A percentile compares a stretch with the other conserved stretches of the same genome.
Conservation (phyloP, 1,140 invertebrate genomes). For the Aphidius ervi region DNA sequence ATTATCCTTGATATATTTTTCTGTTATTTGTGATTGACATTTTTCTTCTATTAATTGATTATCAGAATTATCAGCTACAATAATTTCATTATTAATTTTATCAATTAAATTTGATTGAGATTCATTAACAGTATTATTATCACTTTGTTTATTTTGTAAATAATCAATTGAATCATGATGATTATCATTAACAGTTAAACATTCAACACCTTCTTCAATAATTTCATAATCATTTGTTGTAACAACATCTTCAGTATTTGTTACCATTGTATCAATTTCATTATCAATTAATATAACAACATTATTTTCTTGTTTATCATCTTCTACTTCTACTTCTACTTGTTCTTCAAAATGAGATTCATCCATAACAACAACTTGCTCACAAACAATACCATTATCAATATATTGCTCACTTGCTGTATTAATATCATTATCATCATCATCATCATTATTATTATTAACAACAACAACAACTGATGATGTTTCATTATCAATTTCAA, state of each 20-base stretch:
- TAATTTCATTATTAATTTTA: slow-evolving; percentile 1
- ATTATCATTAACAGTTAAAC: slow-evolving; percentile 25
- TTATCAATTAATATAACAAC: slow-evolving; percentile 41
- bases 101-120: neutral
- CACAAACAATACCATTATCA: slow-evolving; percentile 29
- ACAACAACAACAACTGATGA: too few relatives aligned
- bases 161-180: neutral
- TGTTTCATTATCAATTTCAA: slow-evolving; percentile 28
- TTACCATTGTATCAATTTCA: slow-evolving; percentile 35
- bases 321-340: too few relatives aligned
- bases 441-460: too few relatives aligned
- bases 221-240: slow-evolving; percentile 25
- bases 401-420: slow-evolving; percentile 23
- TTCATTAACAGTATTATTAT: neutral
- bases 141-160: neutral
- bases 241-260: slow-evolving; percentile 22
- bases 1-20: too few relatives aligned
- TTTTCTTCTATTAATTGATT: slow-evolving; percentile 9
- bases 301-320: slow-evolving; percentile 28
- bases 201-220: slow-evolving; percentile 28
- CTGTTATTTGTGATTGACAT: neutral
- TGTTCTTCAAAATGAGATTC: slow-evolving; percentile 25
- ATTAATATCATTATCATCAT: too few relatives aligned
- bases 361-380: slow-evolving; percentile 38
- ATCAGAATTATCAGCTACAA: neutral